These are phyloP conservation scores for Erebia epiphron DNA, from an alignment of 2,888 invertebrate species.

Conservation along the genomic window DNA sequence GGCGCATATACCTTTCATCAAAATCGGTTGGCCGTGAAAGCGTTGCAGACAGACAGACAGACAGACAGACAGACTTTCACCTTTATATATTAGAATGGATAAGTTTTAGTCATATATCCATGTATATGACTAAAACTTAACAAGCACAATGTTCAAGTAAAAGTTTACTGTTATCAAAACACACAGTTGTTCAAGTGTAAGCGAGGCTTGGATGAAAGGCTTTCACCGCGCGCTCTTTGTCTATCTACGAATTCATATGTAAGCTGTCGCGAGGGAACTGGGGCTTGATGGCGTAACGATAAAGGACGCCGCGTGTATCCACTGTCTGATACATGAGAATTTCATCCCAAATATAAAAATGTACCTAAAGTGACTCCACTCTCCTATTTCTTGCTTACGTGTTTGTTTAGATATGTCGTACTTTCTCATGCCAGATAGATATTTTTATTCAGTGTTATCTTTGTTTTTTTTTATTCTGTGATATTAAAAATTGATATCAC, in stretches of 20 bases:
- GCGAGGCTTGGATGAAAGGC: slow-evolving; percentile 39
- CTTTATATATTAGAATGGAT: no score
- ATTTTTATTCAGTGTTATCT: no score
- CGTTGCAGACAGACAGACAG: no score
- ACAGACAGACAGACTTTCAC: no score
- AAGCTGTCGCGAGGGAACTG: slow-evolving; percentile 35
- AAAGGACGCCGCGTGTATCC: slow-evolving; percentile 21
- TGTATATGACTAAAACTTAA: no score
- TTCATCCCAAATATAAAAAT: slow-evolving; percentile 20
- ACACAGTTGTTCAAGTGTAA: slow-evolving; percentile 35
- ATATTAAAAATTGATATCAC: no score
- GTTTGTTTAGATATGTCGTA: not conserved
- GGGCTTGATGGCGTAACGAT: slow-evolving; percentile 34
- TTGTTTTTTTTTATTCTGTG: no score
- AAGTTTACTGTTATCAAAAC: slow-evolving; percentile 38
- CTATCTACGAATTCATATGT: slow-evolving; percentile 41
- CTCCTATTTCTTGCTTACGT: not conserved
- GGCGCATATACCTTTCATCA: no score
- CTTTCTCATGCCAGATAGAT: not conserved
- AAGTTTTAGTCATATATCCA: no score
- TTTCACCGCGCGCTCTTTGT: slow-evolving; percentile 42
- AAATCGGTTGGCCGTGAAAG: no score
- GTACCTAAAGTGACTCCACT: not conserved
- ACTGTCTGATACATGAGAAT: slow-evolving; percentile 21
- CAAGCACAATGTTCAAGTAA: slow-evolving; percentile 12